Base-by-base conservation (phyloP, 2,113 vertebrate genomes). In the Laticauda laticaudata region DNA sequence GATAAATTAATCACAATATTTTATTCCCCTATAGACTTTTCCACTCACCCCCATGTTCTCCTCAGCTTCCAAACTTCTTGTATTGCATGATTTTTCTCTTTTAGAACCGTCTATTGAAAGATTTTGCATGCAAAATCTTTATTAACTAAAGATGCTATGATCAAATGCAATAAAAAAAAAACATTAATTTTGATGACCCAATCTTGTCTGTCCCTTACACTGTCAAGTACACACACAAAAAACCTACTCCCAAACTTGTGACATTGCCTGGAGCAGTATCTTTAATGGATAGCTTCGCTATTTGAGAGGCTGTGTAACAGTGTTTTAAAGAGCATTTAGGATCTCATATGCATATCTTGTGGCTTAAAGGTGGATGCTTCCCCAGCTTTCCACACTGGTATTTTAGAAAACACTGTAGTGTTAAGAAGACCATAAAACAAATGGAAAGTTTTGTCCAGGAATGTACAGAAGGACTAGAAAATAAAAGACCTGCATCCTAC, bases 1-100 rank as follows among this genome's bases (percentile, higher is more conserved):
- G 94, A 98, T 97, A 98, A 98, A 97, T 98, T 98, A 97, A 98
- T 98, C 97, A 97, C 97, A 97, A 95, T 96, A 97, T 97, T 96
- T 98, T 98, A 98, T 97, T 97, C 97, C 96, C 97, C 95, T 97
- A 95, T 86, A 97, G 92, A 95, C 95, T 95, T 92, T 95, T 94
- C 96, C 51, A 48, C 18, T 48, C 48, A 51, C 2, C 45, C 2
- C 6, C n/a, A 51, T 29, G 6, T 45, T 21, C 55, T 51, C 48
- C 20, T 34, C 23, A 85, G 69, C 97, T 96, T 97, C 96, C 91
- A 96, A 96, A 96, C 53, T 88, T 94, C 61, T 85, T 95, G 2
- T 91, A 64, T 93, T 95, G 54, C 95, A 93, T 93, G 91, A 93
- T 94, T 92, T 93, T 93, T 39, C 0, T 92, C 23, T 91, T 75